phyloP scores from a whole-genome alignment of 2,113 vertebrate species.

The Morone chrysops region DNA sequence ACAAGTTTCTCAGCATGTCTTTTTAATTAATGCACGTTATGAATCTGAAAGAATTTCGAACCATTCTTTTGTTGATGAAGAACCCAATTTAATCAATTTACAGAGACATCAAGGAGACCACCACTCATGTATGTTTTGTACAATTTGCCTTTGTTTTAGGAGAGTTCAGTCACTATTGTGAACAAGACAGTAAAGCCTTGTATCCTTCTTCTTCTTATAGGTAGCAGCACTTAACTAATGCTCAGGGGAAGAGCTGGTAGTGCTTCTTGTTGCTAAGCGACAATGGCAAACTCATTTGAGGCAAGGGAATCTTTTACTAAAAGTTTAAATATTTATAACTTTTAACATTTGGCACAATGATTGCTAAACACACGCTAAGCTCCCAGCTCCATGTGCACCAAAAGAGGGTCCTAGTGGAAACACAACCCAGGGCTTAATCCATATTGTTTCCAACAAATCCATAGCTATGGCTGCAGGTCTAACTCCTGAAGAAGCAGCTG shows the following conservation, averaged over 20 bases:
- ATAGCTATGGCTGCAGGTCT: conserved; percentile 10
- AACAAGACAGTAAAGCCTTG: conserved; percentile 18
- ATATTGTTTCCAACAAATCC: conserved; percentile 24
- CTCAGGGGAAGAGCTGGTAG: conserved; percentile 19
- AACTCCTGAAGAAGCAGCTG: conserved; percentile 21
- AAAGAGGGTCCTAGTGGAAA: conserved; percentile 10
- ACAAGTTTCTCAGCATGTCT: background rate
- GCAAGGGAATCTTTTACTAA: conserved; percentile 40
- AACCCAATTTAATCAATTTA: too few relatives aligned
- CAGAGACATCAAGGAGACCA: background rate
- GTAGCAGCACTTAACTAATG: conserved; percentile 45
- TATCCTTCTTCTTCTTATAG: conserved; percentile 19
- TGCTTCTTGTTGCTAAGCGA: conserved; percentile 53
- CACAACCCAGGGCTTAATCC: background rate
- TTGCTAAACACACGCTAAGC: conserved; percentile 20
- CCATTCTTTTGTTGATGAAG: too few relatives aligned
- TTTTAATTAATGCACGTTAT: background rate
- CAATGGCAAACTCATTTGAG: conserved; percentile 55
- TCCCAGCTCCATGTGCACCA: conserved; percentile 1
- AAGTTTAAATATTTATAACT: conserved; percentile 59
- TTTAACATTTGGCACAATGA: conserved; percentile 41
- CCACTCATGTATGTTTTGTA: background rate
- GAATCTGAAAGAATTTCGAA: background rate
- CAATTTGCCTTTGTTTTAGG: background rate
- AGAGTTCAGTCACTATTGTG: background rate